Evolutionary conservation across 2,888 invertebrate species (phyloP), one percentile per base, ranked within the genome.

Genomic region (Melikaiella ostensackeni): DNA sequence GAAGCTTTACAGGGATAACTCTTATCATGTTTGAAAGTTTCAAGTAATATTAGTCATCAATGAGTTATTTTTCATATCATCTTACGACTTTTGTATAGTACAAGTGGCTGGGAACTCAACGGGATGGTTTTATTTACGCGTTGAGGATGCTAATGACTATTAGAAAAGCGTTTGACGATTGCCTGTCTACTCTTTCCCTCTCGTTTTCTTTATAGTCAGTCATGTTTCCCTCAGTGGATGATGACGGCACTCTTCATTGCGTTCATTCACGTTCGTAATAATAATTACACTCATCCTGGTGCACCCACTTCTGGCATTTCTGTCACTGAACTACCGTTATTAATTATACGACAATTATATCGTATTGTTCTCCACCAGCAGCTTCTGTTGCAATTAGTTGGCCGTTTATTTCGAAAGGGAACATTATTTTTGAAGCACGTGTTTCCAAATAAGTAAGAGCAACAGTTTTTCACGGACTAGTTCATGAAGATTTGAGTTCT

Each of bases 231-330:
- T 57, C 21, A 3, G 70, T 70, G 19, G 27, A 70, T 70, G 33
- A 70, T 70, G 70, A 70, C 66, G 66, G n/a, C 70, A 70, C 70
- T 70, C 50, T 70, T 50, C 46, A 70, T 70, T 70, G 50, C 70
- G 6, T 33, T 70, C 70, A 70, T 70, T 70, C 70, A 70, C 70
- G 70, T 50, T 50, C 70, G 70, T 70, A 46, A 70, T 70, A 46
- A 70, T 50, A 70, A 70, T 70, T 46, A 70, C 50, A 11, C 70
- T 50, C 33, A 1, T 70, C 46, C 50, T 70, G n/a, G 27, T n/a
- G 70, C 50, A 50, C 50, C 70, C 50, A 70, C 50, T 70, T 50
- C 50, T 70, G 46, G n/a, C 30, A 70, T 70, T 70, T 46, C 66
- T 66, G 66, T 66, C 66, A 66, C 42, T 70, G 70, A 70, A 70